These are phyloP conservation scores for Chanos chanos DNA, from an alignment of 2,797 vertebrate species.

Conservation along the genomic window DNA sequence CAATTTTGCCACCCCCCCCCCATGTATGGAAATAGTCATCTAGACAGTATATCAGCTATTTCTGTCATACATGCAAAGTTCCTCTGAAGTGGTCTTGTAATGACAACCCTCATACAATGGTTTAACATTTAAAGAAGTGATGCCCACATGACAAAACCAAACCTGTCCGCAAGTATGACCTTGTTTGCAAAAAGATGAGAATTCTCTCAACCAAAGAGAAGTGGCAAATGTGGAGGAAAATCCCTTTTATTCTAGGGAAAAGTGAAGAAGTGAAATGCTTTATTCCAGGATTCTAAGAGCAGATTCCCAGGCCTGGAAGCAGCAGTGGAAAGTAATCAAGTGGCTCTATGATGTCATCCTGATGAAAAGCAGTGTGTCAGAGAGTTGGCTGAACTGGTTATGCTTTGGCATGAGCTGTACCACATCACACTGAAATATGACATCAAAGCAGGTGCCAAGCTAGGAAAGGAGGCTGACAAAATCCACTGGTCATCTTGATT, in stretches of 20 bases:
- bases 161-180: too few species aligned
- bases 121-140: too few species aligned
- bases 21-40: too few species aligned
- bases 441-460: constrained; percentile 67
- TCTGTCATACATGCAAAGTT: too few species aligned
- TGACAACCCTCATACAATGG: too few species aligned
- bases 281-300: constrained; percentile 62
- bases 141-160: too few species aligned
- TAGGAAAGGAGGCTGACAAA: constrained; percentile 59
- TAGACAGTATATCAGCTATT: too few species aligned
- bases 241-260: constrained; percentile 51
- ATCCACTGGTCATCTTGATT: constrained; percentile 65
- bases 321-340: constrained; percentile 71
- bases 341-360: constrained; percentile 68
- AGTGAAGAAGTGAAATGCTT: constrained; percentile 51
- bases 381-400: constrained; percentile 61
- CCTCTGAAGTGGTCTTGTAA: too few species aligned
- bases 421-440: constrained; percentile 61
- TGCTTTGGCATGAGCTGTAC: constrained; percentile 56
- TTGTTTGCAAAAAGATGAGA: too few species aligned
- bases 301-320: constrained; percentile 65
- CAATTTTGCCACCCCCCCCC: too few species aligned
- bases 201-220: constrained; percentile 3
- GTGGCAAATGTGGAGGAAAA: constrained; percentile 46
- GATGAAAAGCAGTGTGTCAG: constrained; percentile 72